Base-by-base conservation (phyloP, 2,888 invertebrate species). In the Drosophila prolongata region DNA sequence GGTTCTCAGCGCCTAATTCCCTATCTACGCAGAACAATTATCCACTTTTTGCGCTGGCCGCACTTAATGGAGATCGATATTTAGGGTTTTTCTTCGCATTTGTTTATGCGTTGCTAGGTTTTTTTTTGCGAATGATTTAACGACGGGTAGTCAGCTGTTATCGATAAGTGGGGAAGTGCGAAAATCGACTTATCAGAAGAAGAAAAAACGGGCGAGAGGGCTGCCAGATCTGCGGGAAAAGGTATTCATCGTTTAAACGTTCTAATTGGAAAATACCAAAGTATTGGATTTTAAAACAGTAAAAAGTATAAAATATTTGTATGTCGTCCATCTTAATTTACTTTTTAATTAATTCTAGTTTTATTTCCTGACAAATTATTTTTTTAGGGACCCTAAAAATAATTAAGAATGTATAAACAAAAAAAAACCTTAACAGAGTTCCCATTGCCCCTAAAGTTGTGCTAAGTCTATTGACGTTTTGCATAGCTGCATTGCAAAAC, bases 101-200 rank as follows among this genome's bases (percentile, higher is more conserved):
- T 83, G 83, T 87, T 83, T 83, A 83, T 75, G 77, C 76, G 68
- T 68, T 57, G 68, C 68, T 68, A 68, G 69, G 67, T 61, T 59
- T 61, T 55, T 53, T 64, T 65, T 43, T 47, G 62, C 62, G 60
- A 64, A 42, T 61, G 42, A 61, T 19, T 57, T 57, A 59, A n/a
- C 42, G 30, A 46, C 35, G 35, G 56, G 14, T 47, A 27, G 37
- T 57, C 56, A 57, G 56, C 57, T 57, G 57, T 16, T 57, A 57
- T 57, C 56, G 56, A 57, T 57, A 38, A 38, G 57, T 14, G 37
- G 8, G 44, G 14, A 37, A 30, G 46, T 19, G 37, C 57, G 14
- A 49, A 49, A 58, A 58, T 5, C 27, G 5, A 13, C 30, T 30
- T 8, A 30, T 30, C 6, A 6, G 6, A 24, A 24, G 24, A 24